These are phyloP conservation scores for Malaclemys terrapin DNA, from an alignment of 2,113 vertebrate genomes.

Conservation along the genomic window DNA sequence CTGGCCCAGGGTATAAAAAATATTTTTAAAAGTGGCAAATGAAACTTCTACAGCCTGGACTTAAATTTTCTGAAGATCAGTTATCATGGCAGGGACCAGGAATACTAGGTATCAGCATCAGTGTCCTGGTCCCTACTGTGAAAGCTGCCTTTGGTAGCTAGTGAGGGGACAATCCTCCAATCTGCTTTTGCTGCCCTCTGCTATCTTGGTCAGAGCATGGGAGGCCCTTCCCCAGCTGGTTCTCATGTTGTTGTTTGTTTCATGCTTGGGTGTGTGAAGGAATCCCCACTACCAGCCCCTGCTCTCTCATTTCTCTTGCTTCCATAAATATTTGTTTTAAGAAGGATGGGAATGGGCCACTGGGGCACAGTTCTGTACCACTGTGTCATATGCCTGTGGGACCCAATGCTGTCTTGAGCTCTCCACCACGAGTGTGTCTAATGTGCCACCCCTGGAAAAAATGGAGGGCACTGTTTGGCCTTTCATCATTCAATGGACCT, in stretches of 20 bases:
- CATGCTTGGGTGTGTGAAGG: not conserved
- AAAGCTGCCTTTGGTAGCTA: not conserved
- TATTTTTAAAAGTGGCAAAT: conserved; percentile 11
- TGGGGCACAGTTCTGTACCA: not conserved
- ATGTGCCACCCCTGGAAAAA: not conserved
- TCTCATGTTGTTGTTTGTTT: not conserved
- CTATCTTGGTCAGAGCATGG: not conserved
- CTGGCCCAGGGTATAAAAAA: not conserved
- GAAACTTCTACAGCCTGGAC: not conserved
- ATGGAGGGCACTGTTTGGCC: not conserved
- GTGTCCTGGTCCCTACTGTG: not conserved
- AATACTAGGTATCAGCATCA: not conserved
- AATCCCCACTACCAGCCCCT: not conserved
- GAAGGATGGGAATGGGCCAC: not conserved
- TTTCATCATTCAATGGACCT: not conserved
- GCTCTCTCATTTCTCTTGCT: not conserved
- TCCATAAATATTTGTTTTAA: not conserved
- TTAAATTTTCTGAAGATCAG: conserved; percentile 21
- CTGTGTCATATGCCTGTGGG: not conserved
- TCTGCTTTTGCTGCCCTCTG: not conserved
- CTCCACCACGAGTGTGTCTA: not conserved
- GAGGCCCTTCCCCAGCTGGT: not conserved
- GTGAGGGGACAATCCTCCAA: not conserved
- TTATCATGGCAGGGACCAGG: not conserved
- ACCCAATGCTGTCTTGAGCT: not conserved